A percentile compares a stretch with the other conserved stretches of the same genome.
Conservation (phyloP, 2,113 vertebrate species). For the Pampusana beccarii region DNA sequence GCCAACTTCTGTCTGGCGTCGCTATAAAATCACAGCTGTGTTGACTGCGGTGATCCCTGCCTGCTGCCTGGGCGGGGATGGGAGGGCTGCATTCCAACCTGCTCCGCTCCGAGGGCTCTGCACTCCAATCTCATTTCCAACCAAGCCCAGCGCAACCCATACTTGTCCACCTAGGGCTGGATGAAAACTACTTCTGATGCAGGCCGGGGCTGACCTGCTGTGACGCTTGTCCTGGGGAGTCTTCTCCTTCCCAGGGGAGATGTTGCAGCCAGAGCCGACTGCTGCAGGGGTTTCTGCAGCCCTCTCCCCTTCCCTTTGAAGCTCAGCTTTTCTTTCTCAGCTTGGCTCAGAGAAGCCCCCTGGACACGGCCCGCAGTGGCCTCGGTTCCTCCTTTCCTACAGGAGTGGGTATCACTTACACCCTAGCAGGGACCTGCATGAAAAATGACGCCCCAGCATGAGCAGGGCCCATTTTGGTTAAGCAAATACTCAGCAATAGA, state of each 20-base stretch:
- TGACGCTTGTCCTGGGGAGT: background rate
- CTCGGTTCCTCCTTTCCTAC: background rate
- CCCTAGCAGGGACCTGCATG: background rate
- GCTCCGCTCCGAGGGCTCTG: background rate
- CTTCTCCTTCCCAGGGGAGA: background rate
- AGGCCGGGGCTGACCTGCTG: background rate
- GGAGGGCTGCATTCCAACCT: background rate
- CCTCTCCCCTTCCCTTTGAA: background rate
- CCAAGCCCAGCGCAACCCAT: background rate
- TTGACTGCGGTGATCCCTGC: background rate
- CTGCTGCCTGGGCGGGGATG: background rate
- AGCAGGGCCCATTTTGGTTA: conserved; percentile 31
- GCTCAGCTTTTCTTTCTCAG: background rate
- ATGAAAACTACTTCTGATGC: background rate
- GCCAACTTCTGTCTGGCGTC: conserved; percentile 34
- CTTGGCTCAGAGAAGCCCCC: background rate
- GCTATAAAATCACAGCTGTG: background rate
- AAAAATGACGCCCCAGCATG: background rate
- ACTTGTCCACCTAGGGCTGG: background rate
- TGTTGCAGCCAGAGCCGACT: background rate
- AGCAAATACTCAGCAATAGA: background rate
- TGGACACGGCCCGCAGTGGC: background rate
- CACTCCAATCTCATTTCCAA: background rate
- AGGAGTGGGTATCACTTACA: conserved; percentile 17
- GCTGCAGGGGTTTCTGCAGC: background rate